A percentile compares a stretch with the other conserved stretches of the same genome.
Evolutionary conservation across 2,888 invertebrate genomes (phyloP).

Genomic region (Rhagonycha lutea): DNA sequence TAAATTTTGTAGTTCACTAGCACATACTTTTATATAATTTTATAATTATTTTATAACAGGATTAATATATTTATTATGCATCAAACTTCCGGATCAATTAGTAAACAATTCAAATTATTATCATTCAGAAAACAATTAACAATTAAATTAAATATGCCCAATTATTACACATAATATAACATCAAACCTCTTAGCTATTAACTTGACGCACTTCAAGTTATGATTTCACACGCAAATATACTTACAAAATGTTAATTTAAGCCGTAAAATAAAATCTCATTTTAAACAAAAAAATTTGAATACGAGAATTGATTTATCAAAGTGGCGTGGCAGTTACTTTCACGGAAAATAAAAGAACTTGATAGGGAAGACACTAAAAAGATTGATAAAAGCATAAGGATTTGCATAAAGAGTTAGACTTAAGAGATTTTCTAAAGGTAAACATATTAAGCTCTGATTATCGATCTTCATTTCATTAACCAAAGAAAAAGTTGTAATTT

Average conservation of each 20-base stretch:
- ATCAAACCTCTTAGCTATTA: neutral
- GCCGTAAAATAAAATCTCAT: conserved; percentile 7
- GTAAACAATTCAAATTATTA: neutral
- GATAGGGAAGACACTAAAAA: conserved; percentile 17
- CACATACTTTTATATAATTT: neutral
- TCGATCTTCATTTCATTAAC: neutral
- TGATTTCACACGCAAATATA: neutral
- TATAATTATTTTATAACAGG: neutral
- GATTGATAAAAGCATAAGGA: conserved; percentile 23
- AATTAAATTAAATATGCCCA: neutral
- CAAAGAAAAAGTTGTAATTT: neutral
- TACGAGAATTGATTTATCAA: conserved; percentile 26
- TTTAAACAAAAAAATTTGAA: conserved; percentile 4
- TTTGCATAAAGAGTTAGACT: conserved; percentile 22
- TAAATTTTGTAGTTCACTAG: neutral
- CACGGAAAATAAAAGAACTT: conserved; percentile 8
- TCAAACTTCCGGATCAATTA: neutral
- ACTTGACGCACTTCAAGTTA: neutral
- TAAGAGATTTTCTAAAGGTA: conserved; percentile 7
- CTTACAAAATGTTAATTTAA: neutral
- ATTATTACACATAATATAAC: neutral
- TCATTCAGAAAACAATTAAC: neutral
- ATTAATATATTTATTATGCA: neutral
- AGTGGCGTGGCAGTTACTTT: conserved; percentile 13
- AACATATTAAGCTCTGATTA: conserved; percentile 1